Base-by-base conservation (phyloP, 2,888 invertebrate species). In the Megastigmus dorsalis region DNA sequence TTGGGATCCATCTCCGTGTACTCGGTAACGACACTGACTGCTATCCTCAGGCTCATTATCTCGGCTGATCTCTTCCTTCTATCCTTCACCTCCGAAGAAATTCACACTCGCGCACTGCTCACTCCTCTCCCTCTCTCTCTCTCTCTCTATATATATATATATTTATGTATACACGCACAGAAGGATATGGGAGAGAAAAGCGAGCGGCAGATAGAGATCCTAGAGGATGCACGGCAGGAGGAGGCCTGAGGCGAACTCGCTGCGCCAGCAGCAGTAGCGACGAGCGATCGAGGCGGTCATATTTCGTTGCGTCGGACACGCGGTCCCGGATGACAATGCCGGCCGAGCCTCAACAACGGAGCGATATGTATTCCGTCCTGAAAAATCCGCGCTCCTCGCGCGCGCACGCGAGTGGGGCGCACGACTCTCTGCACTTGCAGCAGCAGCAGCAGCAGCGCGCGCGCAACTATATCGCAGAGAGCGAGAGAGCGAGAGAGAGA, bases 1-100 rank as follows among this genome's bases (percentile, higher is more conserved):
- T 84, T 86, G 26, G 84, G 82, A 78, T 85, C 86, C 86, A 87
- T 86, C 70, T 83, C 81, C 26, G 83, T 78, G 65, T 82, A 79
- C 74, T 87, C 83, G 67, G 85, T 86, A 62, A 83, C 80, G 45
- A 83, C 79, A 13, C n/a, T n/a, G n/a, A n/a, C n/a, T n/a, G n/a
- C n/a, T n/a, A 57, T 4, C 68, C 75, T 79, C 60, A 80, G 79
- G 65, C 82, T 85, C 83, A 85, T 85, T 65, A n/a, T n/a, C n/a
- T n/a, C n/a, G n/a, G n/a, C n/a, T n/a, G n/a, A n/a, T n/a, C n/a
- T n/a, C n/a, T n/a, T n/a, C n/a, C n/a, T n/a, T n/a, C n/a, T n/a
- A n/a, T n/a, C n/a, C n/a, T n/a, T n/a, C n/a, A n/a, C n/a, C n/a
- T n/a, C n/a, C n/a, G n/a, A n/a, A n/a, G n/a, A n/a, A n/a, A n/a